Conservation (phyloP, 2,797 vertebrate species). For the Momotus momota region DNA sequence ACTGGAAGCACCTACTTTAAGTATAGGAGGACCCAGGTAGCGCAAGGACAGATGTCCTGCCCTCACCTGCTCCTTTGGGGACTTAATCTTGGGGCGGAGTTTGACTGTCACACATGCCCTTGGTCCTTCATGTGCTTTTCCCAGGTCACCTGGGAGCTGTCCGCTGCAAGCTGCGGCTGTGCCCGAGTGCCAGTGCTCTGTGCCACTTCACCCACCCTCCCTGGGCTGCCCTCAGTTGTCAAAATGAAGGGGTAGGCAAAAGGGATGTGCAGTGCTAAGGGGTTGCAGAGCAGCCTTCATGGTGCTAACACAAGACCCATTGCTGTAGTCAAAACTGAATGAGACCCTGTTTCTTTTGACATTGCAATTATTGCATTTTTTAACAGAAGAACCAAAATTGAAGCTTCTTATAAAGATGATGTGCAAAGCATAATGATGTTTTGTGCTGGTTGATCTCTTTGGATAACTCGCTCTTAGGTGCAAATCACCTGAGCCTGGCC, state of each 20-base stretch:
- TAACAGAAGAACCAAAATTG: background rate
- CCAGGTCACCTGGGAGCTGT: background rate
- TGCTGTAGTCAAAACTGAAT: background rate
- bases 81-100: background rate
- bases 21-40: background rate
- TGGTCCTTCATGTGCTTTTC: background rate
- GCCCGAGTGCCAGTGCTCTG: background rate
- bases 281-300: background rate
- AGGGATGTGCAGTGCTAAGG: rapidly evolving
- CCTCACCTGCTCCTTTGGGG: background rate
- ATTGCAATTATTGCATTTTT: background rate
- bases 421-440: background rate
- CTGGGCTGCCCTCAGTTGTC: background rate
- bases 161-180: background rate
- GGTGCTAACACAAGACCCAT: rapidly evolving
- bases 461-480: background rate
- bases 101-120: background rate
- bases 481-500: background rate
- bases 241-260: background rate
- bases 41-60: rapidly evolving
- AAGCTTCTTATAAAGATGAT: background rate
- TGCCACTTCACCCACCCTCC: rapidly evolving
- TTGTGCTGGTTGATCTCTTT: background rate
- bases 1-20: background rate
- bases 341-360: background rate